Evolutionary conservation across 2,797 vertebrate genomes (phyloP).

Genomic region (Cheirogaleus major): DNA sequence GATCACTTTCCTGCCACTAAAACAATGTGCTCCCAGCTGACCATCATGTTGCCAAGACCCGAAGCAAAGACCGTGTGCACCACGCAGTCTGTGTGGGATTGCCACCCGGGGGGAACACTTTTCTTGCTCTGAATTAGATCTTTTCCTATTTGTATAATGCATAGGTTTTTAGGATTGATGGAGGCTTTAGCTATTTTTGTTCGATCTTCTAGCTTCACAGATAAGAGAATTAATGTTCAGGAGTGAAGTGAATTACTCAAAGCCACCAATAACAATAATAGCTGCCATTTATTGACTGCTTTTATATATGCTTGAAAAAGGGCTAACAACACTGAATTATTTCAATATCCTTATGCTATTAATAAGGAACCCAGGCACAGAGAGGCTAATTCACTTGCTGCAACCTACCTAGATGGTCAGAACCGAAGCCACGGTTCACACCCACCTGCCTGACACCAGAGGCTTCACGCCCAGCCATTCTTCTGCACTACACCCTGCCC

Average conservation of each 20-base stretch:
- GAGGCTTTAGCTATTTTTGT: background rate
- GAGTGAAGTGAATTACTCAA: background rate
- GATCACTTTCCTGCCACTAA: background rate
- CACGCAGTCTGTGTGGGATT: accelerated
- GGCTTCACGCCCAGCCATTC: accelerated
- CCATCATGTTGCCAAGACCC: accelerated
- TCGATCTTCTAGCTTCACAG: background rate
- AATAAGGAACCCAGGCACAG: background rate
- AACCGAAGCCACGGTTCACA: accelerated
- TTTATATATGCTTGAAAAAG: background rate
- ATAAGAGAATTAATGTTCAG: background rate
- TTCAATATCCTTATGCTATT: accelerated
- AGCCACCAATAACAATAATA: background rate
- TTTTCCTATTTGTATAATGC: background rate
- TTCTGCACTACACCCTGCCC: accelerated
- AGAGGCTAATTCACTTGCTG: too few species aligned
- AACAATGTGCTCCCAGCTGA: accelerated
- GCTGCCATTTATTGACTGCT: background rate
- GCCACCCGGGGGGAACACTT: accelerated
- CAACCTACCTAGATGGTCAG: too few species aligned
- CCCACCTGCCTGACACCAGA: accelerated
- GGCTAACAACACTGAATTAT: background rate
- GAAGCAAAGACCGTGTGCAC: accelerated
- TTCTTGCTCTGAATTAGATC: background rate
- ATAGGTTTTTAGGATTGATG: background rate